Evolutionary conservation across 2,888 invertebrate species (phyloP), one percentile per base, ranked within the genome.

Genomic region (Hyppa rectilinea): DNA sequence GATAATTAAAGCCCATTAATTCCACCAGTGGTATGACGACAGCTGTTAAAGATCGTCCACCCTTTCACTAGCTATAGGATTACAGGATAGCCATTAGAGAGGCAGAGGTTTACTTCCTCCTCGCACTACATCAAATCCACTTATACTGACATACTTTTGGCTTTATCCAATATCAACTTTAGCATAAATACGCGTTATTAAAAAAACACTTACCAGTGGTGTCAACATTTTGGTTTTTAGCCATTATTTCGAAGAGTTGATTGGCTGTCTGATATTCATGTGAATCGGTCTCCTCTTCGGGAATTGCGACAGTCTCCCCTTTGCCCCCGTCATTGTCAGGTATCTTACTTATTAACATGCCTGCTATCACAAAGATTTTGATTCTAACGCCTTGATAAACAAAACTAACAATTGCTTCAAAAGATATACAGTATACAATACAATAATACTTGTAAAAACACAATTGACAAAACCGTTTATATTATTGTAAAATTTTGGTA

Each of bases 321-420:
- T 85, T 56, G 72, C 67, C 83, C 56, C 80, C 87, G 34, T 85
- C 87, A 49, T 88, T 91, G 7, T 92, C 92, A 20, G 88, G 72
- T 68, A 92, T 84, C 62, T 88, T 88, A 84, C 90, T 92, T 77
- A 95, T 94, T 79, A 93, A 88, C 95, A 95, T 95, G 60, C 75
- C 83, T 68, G 76, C 74, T 84, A 84, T 43, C 83, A 89, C 92
- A 88, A 87, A 87, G 87, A 92, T 92, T 92, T 91, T 76, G 83
- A 80, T 70, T 75, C 67, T 66, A 81, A 83, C 85, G 81, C 70
- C 71, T 75, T 75, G 65, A 69, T 23, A 36, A 76, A 53, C 60
- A 80, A 87, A 85, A 83, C 71, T 77, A 82, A 76, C 78, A 84
- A 85, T 58, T 69, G 71, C 65, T 71, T 77, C 58, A 77, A 79